Percentiles rank a stretch among this genome's conserved stretches.
Evolutionary conservation across 2,797 vertebrate species (phyloP).

Genomic region (Pitangus sulphuratus): DNA sequence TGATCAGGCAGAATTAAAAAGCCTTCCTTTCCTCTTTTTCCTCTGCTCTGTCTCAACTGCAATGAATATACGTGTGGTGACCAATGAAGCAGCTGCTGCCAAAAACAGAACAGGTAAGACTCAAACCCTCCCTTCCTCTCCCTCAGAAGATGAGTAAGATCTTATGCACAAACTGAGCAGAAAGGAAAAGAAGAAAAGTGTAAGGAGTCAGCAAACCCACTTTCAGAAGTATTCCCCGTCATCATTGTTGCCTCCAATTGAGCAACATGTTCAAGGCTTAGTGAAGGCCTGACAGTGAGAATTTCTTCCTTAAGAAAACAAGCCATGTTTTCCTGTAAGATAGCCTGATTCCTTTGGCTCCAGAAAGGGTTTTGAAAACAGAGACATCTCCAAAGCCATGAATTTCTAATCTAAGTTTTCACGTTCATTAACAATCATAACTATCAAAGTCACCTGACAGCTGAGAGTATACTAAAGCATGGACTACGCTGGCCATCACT

Average conservation of each 20-base stretch:
- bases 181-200: background rate
- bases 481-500: background rate
- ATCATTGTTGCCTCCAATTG: rapidly evolving
- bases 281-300: background rate
- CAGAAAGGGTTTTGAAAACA: background rate
- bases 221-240: background rate
- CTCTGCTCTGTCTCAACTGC: rapidly evolving
- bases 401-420: background rate
- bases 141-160: background rate
- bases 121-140: background rate
- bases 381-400: background rate
- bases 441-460: background rate
- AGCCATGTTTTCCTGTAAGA: background rate
- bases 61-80: background rate
- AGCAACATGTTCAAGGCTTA: background rate
- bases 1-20: background rate
- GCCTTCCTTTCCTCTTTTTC: background rate
- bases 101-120: background rate
- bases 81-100: background rate
- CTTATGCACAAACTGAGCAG: background rate
- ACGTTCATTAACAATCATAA: background rate
- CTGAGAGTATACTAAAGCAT: background rate
- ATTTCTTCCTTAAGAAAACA: background rate
- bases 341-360: background rate
- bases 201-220: background rate